phyloP scores from a whole-genome alignment of 2,797 vertebrate species.

The Acestrorhynchus altus region DNA sequence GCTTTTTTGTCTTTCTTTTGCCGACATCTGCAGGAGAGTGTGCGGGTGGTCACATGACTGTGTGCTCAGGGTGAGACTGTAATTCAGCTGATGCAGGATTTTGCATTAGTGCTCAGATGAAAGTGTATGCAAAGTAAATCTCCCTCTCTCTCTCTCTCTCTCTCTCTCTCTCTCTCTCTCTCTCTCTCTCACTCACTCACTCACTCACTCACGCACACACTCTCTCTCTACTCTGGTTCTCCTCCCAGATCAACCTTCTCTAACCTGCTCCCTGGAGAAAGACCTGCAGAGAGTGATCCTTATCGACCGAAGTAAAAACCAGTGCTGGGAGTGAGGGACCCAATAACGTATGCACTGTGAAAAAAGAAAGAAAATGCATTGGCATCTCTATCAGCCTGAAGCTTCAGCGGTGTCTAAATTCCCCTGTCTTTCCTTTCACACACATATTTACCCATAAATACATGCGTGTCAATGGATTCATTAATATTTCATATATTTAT shows the following conservation, averaged over 20 bases:
- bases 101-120: slow-evolving; percentile 61
- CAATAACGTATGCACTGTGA: slow-evolving; percentile 65
- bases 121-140: slow-evolving; percentile 69
- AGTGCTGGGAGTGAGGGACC: slow-evolving; percentile 53
- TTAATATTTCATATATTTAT: too few relatives aligned
- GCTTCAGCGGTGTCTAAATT: slow-evolving; percentile 55
- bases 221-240: slow-evolving; percentile 26
- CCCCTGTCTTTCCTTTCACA: slow-evolving; percentile 12
- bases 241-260: slow-evolving; percentile 68
- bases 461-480: neutral
- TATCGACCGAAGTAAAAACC: slow-evolving; percentile 69
- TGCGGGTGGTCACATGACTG: slow-evolving; percentile 51
- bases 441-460: neutral
- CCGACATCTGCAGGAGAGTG: slow-evolving; percentile 13
- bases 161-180: neutral
- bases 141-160: neutral
- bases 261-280: slow-evolving; percentile 72
- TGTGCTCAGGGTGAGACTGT: slow-evolving; percentile 51
- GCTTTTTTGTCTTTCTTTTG: neutral
- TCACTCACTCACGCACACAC: neutral
- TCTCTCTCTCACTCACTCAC: slow-evolving; percentile 35
- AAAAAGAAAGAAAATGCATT: neutral
- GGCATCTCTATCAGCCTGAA: slow-evolving; percentile 62
- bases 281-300: slow-evolving; percentile 74
- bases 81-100: slow-evolving; percentile 72